Evolutionary conservation across 2,113 vertebrate genomes (phyloP), one percentile per base, ranked within the genome.

Genomic region (Eolophus roseicapilla): DNA sequence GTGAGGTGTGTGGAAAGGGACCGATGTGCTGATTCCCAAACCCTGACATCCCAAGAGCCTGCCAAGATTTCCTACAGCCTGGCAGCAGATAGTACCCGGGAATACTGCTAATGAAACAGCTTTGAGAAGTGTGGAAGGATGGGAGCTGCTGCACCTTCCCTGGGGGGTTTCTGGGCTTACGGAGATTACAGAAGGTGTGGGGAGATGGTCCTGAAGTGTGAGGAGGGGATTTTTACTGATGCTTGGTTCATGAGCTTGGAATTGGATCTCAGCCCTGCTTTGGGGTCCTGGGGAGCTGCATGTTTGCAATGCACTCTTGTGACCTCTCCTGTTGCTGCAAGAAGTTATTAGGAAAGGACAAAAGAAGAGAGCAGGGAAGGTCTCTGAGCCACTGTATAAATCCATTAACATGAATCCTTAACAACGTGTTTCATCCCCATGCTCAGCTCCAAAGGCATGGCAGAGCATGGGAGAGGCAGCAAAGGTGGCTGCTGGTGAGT

Each of bases 71-170:
- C 77, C 49, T 86, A 39, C 70, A 59, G 25, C 28, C 52, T 79
- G 68, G 39, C 65, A 92, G 57, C 71, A 80, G 52, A 35, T 68
- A 1, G 0, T 7, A 3, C 28, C n/a, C 39, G 70, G 84, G 37
- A 93, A 85, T 49, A 24, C 10, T 47, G 90, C 44, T 93, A 76
- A 88, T 94, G 47, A 88, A 86, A 88, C 73, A 91, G 63, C 63
- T 94, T 68, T 60, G 64, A 59, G 17, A 84, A 60, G 31, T 76
- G 88, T 90, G 75, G 69, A 73, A 87, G 47, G 25, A 15, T 39
- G 10, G 70, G 75, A 88, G 43, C 14, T 88, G 62, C n/a, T 90
- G 37, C 43, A 43, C 17, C 3, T 75, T 92, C 47, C 27, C 79
- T n/a, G 29, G 7, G 17, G 28, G 8, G 1, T 9, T 37, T 81